Evolutionary conservation across 2,113 vertebrate genomes (phyloP).

Genomic region (Cranoglanis bouderius): DNA sequence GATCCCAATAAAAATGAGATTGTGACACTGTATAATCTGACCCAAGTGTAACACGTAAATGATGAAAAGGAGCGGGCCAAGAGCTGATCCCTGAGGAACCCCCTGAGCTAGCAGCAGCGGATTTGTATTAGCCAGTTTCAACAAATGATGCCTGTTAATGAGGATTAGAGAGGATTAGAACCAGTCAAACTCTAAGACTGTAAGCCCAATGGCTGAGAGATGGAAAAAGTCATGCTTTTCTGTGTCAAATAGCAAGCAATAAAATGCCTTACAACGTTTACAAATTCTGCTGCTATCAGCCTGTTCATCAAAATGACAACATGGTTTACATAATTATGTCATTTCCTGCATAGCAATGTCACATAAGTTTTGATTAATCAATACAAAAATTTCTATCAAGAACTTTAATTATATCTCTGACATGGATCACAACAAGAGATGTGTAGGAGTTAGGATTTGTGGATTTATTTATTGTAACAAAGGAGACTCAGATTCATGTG

Average conservation of each 20-base stretch:
- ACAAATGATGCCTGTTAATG: conserved; percentile 5
- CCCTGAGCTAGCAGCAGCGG: neutral
- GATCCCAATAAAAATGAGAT: neutral
- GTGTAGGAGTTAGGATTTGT: neutral
- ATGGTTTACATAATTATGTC: neutral
- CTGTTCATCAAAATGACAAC: neutral
- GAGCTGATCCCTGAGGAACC: neutral
- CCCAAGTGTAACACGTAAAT: neutral
- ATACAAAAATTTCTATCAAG: neutral
- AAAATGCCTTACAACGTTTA: neutral
- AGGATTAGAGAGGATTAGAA: conserved; percentile 7
- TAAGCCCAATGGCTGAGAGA: neutral
- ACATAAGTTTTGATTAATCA: neutral
- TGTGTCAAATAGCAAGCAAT: neutral
- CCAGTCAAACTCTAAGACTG: neutral
- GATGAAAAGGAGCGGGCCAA: neutral
- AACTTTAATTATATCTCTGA: neutral
- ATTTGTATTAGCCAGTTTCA: neutral
- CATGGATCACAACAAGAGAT: neutral
- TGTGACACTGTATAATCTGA: neutral
- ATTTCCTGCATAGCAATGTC: neutral
- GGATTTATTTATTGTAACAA: neutral
- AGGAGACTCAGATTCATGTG: neutral
- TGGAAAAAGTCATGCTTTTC: neutral
- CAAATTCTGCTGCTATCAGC: neutral